phyloP scores from a whole-genome alignment of 2,113 vertebrate species.

The Stomatorhinus ivindoensis region DNA sequence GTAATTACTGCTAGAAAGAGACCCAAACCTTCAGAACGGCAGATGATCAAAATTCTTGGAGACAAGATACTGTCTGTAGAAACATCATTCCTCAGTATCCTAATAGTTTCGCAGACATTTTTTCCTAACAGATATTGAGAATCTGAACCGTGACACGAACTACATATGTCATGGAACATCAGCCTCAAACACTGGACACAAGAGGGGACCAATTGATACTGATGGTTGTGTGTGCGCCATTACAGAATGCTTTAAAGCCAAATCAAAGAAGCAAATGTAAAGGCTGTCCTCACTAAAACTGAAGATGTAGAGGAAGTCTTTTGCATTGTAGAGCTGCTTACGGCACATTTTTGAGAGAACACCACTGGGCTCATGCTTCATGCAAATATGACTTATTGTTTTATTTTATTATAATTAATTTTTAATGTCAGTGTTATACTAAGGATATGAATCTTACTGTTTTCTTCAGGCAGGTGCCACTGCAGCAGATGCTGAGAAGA shows the following conservation, averaged over 20 bases:
- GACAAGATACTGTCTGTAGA: neutral
- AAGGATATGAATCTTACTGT: too few species aligned
- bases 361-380: neutral
- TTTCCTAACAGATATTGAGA: slow-evolving; percentile 13
- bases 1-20: slow-evolving; percentile 17
- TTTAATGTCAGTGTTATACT: too few species aligned
- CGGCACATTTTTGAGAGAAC: neutral
- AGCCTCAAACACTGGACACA: neutral
- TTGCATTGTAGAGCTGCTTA: slow-evolving; percentile 11
- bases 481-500: too few species aligned
- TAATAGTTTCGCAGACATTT: slow-evolving; percentile 14
- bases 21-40: neutral
- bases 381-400: neutral
- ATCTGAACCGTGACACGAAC: slow-evolving; percentile 12
- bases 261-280: slow-evolving; percentile 19
- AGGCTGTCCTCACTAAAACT: slow-evolving; percentile 18
- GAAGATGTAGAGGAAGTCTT: slow-evolving; percentile 14
- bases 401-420: too few species aligned
- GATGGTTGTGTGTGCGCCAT: slow-evolving; percentile 25
- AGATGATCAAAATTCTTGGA: neutral
- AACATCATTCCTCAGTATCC: slow-evolving; percentile 23
- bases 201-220: slow-evolving; percentile 24
- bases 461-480: too few species aligned
- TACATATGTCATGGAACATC: slow-evolving; percentile 8
- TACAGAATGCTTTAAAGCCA: slow-evolving; percentile 20